Evolutionary conservation across 2,113 vertebrate species (phyloP).

Genomic region (Lycaon pictus): DNA sequence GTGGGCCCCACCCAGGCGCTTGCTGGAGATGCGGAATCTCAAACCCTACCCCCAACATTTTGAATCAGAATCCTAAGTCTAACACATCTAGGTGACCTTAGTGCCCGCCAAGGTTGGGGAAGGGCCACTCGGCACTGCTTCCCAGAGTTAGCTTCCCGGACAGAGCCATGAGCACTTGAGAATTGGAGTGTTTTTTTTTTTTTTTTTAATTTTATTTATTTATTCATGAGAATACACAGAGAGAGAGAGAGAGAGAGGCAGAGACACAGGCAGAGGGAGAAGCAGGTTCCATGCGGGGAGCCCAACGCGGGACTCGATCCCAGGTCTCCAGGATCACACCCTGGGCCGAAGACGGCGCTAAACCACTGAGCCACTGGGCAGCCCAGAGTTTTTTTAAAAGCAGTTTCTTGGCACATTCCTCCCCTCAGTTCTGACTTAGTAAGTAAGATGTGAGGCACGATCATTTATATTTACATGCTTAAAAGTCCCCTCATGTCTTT

Average conservation of each 20-base stretch:
- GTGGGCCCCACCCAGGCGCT: background rate
- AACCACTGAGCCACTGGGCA: too few species aligned
- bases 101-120: rapidly evolving
- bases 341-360: too few species aligned
- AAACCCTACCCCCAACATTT: background rate
- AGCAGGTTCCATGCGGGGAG: too few species aligned
- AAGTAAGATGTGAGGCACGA: background rate
- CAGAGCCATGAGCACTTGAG: background rate
- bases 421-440: background rate
- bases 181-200: background rate
- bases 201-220: too few species aligned
- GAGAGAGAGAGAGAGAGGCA: too few species aligned
- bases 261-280: too few species aligned
- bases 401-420: background rate
- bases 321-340: too few species aligned
- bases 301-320: too few species aligned
- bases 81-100: background rate
- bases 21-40: background rate
- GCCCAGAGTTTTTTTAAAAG: background rate
- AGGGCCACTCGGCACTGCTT: too few species aligned
- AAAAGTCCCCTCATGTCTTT: background rate
- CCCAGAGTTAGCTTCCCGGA: background rate
- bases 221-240: too few species aligned
- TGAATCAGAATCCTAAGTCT: background rate
- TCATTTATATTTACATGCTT: background rate